Percentiles rank a stretch among this genome's conserved stretches.
phyloP scores from a whole-genome alignment of 2,888 invertebrate genomes.

The Lasius fuliginosus region DNA sequence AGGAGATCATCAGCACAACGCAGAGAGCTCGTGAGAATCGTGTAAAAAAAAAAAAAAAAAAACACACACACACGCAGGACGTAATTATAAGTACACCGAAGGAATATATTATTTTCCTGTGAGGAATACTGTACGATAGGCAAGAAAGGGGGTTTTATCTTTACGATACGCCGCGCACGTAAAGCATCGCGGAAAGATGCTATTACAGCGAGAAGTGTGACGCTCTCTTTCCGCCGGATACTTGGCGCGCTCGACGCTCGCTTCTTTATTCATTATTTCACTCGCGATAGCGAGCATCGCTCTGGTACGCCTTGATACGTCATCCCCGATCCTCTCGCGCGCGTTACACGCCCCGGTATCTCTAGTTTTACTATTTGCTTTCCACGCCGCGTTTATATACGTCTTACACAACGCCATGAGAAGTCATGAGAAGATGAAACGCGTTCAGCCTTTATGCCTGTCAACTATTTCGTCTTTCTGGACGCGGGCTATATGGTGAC shows the following conservation, averaged over 20 bases:
- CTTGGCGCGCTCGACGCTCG: conserved; percentile 14
- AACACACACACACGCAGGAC: no score
- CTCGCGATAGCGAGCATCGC: conserved; percentile 31
- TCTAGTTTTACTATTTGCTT: conserved; percentile 44
- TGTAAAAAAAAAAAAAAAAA: conserved; percentile 6
- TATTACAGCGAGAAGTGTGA: conserved; percentile 29
- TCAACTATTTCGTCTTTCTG: conserved; percentile 32
- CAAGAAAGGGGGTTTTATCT: conserved; percentile 37
- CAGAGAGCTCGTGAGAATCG: background rate
- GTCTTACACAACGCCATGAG: conserved; percentile 1
- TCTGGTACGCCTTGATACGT: conserved; percentile 21
- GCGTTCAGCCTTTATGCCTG: background rate
- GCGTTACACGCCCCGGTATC: conserved; percentile 32
- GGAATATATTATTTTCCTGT: conserved; percentile 20
- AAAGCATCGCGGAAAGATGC: conserved; percentile 31
- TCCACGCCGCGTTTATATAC: conserved; percentile 6
- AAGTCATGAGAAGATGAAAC: conserved; percentile 20
- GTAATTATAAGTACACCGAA: conserved; percentile 17
- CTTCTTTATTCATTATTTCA: conserved; percentile 64
- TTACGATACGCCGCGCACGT: conserved; percentile 44
- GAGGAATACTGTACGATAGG: conserved; percentile 15
- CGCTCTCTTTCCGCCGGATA: conserved; percentile 25
- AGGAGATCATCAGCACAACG: no score
- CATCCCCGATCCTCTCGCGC: conserved; percentile 44
- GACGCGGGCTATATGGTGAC: background rate